Conservation (phyloP, 2,888 invertebrate species). For the Phasia obesa region DNA sequence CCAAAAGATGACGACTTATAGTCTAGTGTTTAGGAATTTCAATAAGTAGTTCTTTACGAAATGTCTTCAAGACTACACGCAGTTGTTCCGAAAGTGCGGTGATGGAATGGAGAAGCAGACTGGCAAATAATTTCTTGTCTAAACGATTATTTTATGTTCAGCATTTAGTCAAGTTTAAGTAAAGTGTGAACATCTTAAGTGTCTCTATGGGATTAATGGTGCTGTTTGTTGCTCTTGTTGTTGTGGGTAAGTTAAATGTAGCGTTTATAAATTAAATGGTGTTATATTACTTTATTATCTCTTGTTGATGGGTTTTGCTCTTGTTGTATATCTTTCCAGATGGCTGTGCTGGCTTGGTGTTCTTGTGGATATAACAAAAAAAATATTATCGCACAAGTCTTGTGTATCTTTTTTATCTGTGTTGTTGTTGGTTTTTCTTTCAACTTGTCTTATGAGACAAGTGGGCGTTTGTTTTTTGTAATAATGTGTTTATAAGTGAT, state of each 20-base stretch:
- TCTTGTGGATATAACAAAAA: constrained; percentile 47
- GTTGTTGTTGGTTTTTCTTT: constrained; percentile 17
- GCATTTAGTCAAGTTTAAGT: constrained; percentile 30
- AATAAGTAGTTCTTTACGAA: constrained; percentile 51
- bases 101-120: too few species aligned
- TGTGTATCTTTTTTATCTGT: constrained; percentile 29
- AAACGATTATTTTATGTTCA: constrained; percentile 33
- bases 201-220: constrained; percentile 63
- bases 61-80: constrained; percentile 55
- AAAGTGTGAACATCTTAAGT: constrained; percentile 69
- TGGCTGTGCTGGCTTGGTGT: constrained; percentile 55
- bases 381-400: constrained; percentile 26
- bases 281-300: constrained; percentile 61
- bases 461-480: constrained; percentile 70
- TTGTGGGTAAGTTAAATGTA: constrained; percentile 68
- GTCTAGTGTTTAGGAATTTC: constrained; percentile 64
- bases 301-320: constrained; percentile 33
- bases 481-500: constrained; percentile 73
- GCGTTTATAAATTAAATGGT: constrained; percentile 68
- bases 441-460: constrained; percentile 68
- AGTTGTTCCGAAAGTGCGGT: too few species aligned
- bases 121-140: constrained; percentile 35
- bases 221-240: constrained; percentile 39
- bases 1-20: constrained; percentile 44
- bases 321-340: constrained; percentile 68